phyloP scores from a whole-genome alignment of 2,888 invertebrate species.

The Poecilobothrus nobilitatus region DNA sequence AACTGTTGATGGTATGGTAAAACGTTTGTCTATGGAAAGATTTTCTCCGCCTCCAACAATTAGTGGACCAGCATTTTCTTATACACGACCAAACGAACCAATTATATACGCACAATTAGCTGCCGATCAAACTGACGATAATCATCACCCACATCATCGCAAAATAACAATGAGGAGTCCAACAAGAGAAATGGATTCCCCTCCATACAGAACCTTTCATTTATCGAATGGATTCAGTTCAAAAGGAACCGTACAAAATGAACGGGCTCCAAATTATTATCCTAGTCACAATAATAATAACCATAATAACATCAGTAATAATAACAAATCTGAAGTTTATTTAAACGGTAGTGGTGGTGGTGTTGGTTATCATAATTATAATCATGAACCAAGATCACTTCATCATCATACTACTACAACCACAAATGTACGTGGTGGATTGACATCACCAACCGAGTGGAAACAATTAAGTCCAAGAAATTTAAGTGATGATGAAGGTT shows the following conservation, averaged over 20 bases:
- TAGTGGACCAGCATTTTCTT: slow-evolving; percentile 73
- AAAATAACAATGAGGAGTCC: slow-evolving; percentile 14
- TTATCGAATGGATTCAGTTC: slow-evolving; percentile 21
- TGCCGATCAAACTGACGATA: slow-evolving; percentile 25
- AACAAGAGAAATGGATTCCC: slow-evolving; percentile 27
- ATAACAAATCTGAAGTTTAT: slow-evolving; percentile 26
- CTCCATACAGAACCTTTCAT: slow-evolving; percentile 23
- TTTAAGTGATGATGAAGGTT: slow-evolving; percentile 65
- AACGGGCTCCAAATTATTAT: slow-evolving; percentile 8
- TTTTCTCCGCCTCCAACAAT: slow-evolving; percentile 60
- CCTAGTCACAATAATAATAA: slow-evolving; percentile 21
- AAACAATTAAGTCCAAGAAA: slow-evolving; percentile 40
- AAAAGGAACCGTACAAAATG: slow-evolving; percentile 23
- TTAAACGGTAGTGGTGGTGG: slow-evolving; percentile 25
- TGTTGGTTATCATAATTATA: slow-evolving; percentile 18
- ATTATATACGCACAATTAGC: slow-evolving; percentile 73
- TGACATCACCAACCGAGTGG: slow-evolving; percentile 38
- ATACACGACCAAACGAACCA: slow-evolving; percentile 55
- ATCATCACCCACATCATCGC: background rate
- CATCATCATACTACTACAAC: slow-evolving; percentile 23
- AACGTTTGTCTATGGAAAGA: slow-evolving; percentile 63
- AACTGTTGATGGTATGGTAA: slow-evolving; percentile 69
- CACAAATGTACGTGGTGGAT: background rate
- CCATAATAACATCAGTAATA: slow-evolving; percentile 25
- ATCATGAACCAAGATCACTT: slow-evolving; percentile 15